Evolutionary conservation across 2,888 invertebrate species (phyloP), one percentile per base, ranked within the genome.

Genomic region (Melitaea athalia): DNA sequence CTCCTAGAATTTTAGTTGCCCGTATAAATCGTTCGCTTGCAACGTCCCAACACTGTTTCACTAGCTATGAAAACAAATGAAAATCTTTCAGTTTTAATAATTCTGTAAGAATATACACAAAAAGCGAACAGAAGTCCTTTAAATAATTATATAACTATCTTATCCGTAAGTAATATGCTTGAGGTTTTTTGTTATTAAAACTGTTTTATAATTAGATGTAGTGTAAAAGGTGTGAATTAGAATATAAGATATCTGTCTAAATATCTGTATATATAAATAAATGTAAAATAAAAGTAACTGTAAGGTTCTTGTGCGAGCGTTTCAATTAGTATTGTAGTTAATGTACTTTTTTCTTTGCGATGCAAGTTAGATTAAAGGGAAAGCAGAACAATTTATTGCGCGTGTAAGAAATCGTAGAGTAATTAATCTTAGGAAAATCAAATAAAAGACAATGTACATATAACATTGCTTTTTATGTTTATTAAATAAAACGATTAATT

Each of bases 371-470:
- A 63, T 45, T 45, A 63, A 63, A 33, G 31, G 64, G 59, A 49
- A n/a, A 55, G 33, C 15, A 47, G 45, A 47, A 64, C 59, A 8
- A 49, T 59, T 7, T 31, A 15, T 38, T 57, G 12, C 42, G 50
- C 45, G 61, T 70, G 43, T 67, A 47, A 63, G 38, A 38, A 38
- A 38, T 38, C 8, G 8, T 5, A 38, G 55, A 47, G 55, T 64
- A 64, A 64, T 64, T 33, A 33, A 38, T 38, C 6, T 38, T 38
- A 7, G 4, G 38, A 38, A 38, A 38, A 38, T 8, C 5, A 38
- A 38, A 38, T 38, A 38, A 38, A 38, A 38, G 38, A 38, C 5
- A 5, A 7, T 38, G 38, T 38, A 38, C 5, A 38, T 38, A 5
- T 38, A 38, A 38, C 4, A 38, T 38, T 38, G 38, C 38, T 38